A percentile compares a stretch with the other conserved stretches of the same genome.
These are phyloP conservation scores for Cyprinodon tularosa DNA, from an alignment of 2,113 vertebrate genomes.

Conservation along the genomic window DNA sequence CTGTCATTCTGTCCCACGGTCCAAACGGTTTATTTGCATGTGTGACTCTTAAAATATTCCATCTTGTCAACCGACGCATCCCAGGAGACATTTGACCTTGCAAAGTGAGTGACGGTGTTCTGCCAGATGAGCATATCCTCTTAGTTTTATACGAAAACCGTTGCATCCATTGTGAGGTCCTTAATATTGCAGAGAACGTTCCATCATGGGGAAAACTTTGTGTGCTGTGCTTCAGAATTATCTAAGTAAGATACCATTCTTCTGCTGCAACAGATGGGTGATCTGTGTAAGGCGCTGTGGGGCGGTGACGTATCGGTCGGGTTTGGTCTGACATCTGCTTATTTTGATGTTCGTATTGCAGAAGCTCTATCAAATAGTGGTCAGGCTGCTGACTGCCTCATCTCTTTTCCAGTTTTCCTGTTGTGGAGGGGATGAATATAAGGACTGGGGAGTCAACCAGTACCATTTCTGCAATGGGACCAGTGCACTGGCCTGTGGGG, in stretches of 20 bases:
- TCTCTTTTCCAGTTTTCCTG: conserved; percentile 84
- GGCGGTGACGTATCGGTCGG: neutral
- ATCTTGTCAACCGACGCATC: no score
- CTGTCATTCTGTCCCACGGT: no score
- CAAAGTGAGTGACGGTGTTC: no score
- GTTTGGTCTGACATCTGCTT: neutral
- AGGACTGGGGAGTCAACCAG: conserved; percentile 88
- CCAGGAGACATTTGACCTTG: no score
- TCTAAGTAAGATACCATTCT: no score
- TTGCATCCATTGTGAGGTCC: conserved; percentile 5
- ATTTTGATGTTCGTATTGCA: neutral
- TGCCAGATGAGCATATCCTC: no score
- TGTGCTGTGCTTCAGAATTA: conserved; percentile 2
- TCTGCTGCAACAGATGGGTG: neutral
- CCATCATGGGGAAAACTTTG: neutral
- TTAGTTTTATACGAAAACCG: no score
- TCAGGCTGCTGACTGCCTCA: neutral
- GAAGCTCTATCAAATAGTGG: neutral
- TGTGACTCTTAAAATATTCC: no score
- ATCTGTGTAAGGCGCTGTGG: neutral
- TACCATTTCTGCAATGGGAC: conserved; percentile 89
- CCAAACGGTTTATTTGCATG: no score
- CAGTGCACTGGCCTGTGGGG: conserved; percentile 86
- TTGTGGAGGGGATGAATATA: conserved; percentile 89
- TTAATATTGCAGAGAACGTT: conserved; percentile 1